A percentile compares a stretch with the other conserved stretches of the same genome.
These are phyloP conservation scores for Crepidodera aurea DNA, from an alignment of 2,888 invertebrate genomes.

Conservation along the genomic window DNA sequence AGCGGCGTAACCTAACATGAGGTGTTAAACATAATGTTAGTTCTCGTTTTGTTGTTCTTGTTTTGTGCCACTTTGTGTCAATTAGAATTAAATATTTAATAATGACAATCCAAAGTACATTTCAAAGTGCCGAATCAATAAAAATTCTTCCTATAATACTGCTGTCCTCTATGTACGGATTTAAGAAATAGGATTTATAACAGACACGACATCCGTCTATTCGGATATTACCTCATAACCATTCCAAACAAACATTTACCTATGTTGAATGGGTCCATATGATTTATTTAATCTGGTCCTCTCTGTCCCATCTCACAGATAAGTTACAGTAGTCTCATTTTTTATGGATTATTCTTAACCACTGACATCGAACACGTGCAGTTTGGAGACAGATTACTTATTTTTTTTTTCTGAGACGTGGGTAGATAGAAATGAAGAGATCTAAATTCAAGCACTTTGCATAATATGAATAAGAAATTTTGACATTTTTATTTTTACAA, in stretches of 20 bases:
- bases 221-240: no score
- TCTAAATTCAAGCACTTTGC: slow-evolving; percentile 5
- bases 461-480: slow-evolving; percentile 2
- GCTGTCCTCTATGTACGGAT: no score
- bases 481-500: slow-evolving; percentile 9
- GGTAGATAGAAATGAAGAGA: slow-evolving; percentile 16
- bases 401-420: slow-evolving; percentile 6
- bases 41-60: no score
- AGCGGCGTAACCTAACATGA: no score
- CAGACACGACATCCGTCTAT: slow-evolving; percentile 9
- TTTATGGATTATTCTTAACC: slow-evolving; percentile 25
- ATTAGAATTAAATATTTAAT: no score
- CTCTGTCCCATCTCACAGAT: slow-evolving; percentile 28
- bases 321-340: slow-evolving; percentile 40
- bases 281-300: slow-evolving; percentile 11
- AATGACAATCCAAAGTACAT: no score
- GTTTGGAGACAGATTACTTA: slow-evolving; percentile 13
- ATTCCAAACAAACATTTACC: no score
- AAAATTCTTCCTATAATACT: no score
- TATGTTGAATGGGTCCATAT: background rate
- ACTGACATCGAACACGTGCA: slow-evolving; percentile 33
- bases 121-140: no score
- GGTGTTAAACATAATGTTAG: no score
- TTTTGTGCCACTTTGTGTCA: no score
- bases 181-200: slow-evolving; percentile 17